Conservation (phyloP, 2,113 vertebrate species). For the Eonycteris spelaea region DNA sequence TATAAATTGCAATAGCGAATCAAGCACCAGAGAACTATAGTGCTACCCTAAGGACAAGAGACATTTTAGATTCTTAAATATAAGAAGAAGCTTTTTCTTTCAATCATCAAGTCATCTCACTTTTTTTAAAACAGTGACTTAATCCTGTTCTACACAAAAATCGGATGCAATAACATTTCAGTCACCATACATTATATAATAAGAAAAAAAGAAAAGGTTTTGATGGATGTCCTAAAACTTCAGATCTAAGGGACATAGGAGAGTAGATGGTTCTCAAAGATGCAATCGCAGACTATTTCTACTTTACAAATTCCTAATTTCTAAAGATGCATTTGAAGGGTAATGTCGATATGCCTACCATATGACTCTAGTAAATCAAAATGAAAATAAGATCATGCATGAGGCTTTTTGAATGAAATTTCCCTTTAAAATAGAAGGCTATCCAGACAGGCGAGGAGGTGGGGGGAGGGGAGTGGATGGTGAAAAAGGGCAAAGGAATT, state of each 20-base stretch:
- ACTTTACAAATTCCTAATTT: slow-evolving; percentile 23
- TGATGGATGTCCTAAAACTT: neutral
- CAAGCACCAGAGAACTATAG: slow-evolving; percentile 54
- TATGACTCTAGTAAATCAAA: slow-evolving; percentile 4
- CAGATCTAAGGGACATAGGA: neutral
- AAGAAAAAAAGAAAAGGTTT: slow-evolving; percentile 43
- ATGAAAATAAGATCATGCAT: slow-evolving; percentile 3
- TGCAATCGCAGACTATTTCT: neutral
- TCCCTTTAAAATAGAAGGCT: neutral
- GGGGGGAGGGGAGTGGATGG: too few relatives aligned
- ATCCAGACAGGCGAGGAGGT: neutral
- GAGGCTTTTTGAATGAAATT: neutral
- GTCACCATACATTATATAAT: neutral
- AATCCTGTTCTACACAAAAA: slow-evolving; percentile 62
- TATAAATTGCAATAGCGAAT: slow-evolving; percentile 70
- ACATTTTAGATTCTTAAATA: slow-evolving; percentile 69
- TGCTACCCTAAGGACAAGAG: slow-evolving; percentile 70
- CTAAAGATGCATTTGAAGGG: neutral
- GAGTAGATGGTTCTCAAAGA: neutral
- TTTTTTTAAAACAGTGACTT: slow-evolving; percentile 50
- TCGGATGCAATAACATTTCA: slow-evolving; percentile 13
- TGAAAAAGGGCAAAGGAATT: too few relatives aligned
- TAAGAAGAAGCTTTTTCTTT: slow-evolving; percentile 53
- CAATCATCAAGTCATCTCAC: slow-evolving; percentile 52
- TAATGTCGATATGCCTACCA: neutral